Evolutionary conservation across 2,888 invertebrate genomes (phyloP).

Genomic region (Sminthurinus aureus): DNA sequence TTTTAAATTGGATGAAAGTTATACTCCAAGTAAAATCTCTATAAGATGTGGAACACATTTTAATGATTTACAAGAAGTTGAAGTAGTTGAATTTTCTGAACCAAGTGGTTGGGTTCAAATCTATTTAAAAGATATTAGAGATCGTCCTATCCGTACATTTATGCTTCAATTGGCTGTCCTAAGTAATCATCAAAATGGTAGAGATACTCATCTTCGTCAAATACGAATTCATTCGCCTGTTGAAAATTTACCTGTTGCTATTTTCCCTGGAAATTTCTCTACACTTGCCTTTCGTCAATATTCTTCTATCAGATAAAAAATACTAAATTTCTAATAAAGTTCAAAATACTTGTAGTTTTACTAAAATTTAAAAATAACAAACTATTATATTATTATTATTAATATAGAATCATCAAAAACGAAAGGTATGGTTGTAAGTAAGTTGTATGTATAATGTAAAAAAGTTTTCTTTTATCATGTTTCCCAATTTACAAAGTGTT

Average conservation of each 20-base stretch:
- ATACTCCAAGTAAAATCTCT: slow-evolving; percentile 94
- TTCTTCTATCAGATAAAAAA: slow-evolving; percentile 76
- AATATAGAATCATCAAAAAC: too few relatives aligned
- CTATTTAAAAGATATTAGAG: slow-evolving; percentile 65
- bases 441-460: too few relatives aligned
- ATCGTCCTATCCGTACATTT: slow-evolving; percentile 89
- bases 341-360: too few relatives aligned
- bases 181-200: slow-evolving; percentile 98
- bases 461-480: too few relatives aligned
- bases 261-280: slow-evolving; percentile 74
- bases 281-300: slow-evolving; percentile 83
- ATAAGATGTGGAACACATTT: slow-evolving; percentile 94
- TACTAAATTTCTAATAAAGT: background rate
- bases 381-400: too few relatives aligned
- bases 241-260: slow-evolving; percentile 62
- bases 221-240: slow-evolving; percentile 93
- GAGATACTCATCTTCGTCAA: slow-evolving; percentile 97
- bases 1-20: slow-evolving; percentile 98
- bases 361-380: too few relatives aligned
- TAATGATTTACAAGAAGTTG: slow-evolving; percentile 94
- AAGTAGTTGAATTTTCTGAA: slow-evolving; percentile 91
- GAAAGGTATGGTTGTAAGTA: too few relatives aligned
- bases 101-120: slow-evolving; percentile 94
- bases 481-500: too few relatives aligned
- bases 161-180: slow-evolving; percentile 96